Evolutionary conservation across 1,140 invertebrate genomes (phyloP), one percentile per base, ranked within the genome.

Genomic region (Drosophila sucinea): DNA sequence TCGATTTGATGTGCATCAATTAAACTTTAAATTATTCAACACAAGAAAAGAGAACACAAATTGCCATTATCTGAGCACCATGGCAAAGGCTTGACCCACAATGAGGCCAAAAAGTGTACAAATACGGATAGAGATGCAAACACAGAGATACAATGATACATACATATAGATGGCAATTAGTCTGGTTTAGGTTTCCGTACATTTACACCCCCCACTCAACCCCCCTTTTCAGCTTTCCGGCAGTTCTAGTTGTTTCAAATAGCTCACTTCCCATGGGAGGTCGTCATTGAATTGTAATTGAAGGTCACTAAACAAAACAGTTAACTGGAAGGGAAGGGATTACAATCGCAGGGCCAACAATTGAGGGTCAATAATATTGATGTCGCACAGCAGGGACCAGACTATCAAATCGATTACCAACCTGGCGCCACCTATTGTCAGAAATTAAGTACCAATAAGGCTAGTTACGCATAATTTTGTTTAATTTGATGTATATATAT

Each of bases 91-190:
- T 86, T 85, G 84, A 85, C 82, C 73, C 60, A 73, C 73, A 69
- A 58, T 76, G 78, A 44, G 64, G 77, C 67, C 74, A 56, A 25
- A 47, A 47, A 47, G 44, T 47, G 17, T 25, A 6, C 17, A 47
- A 77, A 77, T 85, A 70, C 63, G 57, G 40, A 54, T 29, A 29
- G n/a, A 72, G 7, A 44, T 8, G 30, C 58, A 47, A 27, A 65
- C 33, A 54, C 73, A 57, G 55, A 60, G 17, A 73, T 25, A 29
- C 68, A 17, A 27, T 10, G 7, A 51, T 65, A 65, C 32, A 47
- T 32, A 58, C 47, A 58, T 54, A 81, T 64, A 81, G 73, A 61
- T 69, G 81, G 85, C 82, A 85, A 85, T 85, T 86, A 85, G 81
- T 82, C 81, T 71, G 77, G 77, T 84, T 79, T 71, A 61, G 71